Evolutionary conservation across 2,888 invertebrate genomes (phyloP), one percentile per base, ranked within the genome.

Genomic region (Aelia acuminata): DNA sequence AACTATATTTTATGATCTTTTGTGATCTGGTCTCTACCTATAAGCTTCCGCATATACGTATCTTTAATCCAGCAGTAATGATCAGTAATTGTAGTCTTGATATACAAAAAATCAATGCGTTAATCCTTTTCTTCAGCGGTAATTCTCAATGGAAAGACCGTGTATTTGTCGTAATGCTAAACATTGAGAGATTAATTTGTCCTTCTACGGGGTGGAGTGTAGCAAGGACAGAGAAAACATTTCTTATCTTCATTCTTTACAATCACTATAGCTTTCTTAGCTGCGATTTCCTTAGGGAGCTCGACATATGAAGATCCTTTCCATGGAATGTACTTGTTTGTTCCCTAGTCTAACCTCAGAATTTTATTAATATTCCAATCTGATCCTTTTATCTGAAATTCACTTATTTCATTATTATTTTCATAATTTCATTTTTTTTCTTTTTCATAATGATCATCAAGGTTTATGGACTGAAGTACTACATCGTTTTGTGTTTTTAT

Each of bases 1-100:
- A n/a, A n/a, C n/a, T n/a, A n/a, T n/a, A n/a, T n/a, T n/a, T n/a
- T n/a, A n/a, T 70, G 70, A 18, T 70, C 70, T 70, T 70, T 70
- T 31, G 70, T 70, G 10, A 70, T 70, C 26, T 70, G 70, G 26
- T 11, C 70, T 70, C 70, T 70, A n/a, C 20, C 70, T 70, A 70
- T 20, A 22, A 70, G 70, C 26, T 35, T 70, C 70, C 70, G n/a
- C n/a, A n/a, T n/a, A n/a, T n/a, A 70, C 18, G 26, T n/a, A 35
- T 70, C 70, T 35, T 70, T 70, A 70, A 70, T 70, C 70, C 70
- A 70, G 26, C 70, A 70, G 70, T 70, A 70, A 70, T 70, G 70
- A 18, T 70, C 70, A 70, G 70, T 70, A 22, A 26, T 70, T 31
- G 13, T n/a, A 70, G 20, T 70, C 18, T 70, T 70, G 10, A 70